Evolutionary conservation across 2,113 vertebrate genomes (phyloP), one percentile per base, ranked within the genome.

Genomic region (Calyptommatus sinebrachiatus): DNA sequence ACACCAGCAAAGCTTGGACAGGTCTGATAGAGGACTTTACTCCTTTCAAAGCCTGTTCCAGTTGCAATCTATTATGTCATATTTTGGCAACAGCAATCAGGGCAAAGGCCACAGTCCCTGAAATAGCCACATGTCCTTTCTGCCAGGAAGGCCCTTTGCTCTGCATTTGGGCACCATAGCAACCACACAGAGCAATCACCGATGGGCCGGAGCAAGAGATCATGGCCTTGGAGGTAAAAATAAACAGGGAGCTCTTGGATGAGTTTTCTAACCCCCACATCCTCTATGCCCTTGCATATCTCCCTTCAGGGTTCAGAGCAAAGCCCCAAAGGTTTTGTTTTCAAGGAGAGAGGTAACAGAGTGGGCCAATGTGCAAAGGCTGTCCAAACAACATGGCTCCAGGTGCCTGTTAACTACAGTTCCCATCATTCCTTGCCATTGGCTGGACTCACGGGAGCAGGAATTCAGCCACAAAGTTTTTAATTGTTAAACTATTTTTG

Each of bases 41-140:
- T 35, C 50, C 26, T 57, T 71, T 68, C 26, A 65, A 68, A 63
- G 66, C 73, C 7, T 3, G 16, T 35, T 65, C 67, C 63, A 77
- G 29, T 62, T 16, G 10, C 22, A 26, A 35, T 57, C 60, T 50
- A 0, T 1, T 61, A 76, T 48, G 71, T 85, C 79, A 78, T 14
- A 3, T 84, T 69, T 76, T 62, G 76, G 73, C 66, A 11, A 29
- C 65, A 63, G 65, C 69, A 1, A 24, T 41, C 6, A 8, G 77
- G 77, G 79, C 86, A 84, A 87, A 82, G 82, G 79, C 77, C 82
- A 29, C 22, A 53, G 45, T 75, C 76, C 81, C 79, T 53, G 79
- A 89, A 87, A 82, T 76, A 80, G 79, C 71, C 20, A 65, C 79
- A 50, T 57, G 74, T 29, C 65, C 74, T 60, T 28, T 18, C 67